Evolutionary conservation across 2,888 invertebrate genomes (phyloP), one percentile per base, ranked within the genome.

Genomic region (Lycia hirtaria): DNA sequence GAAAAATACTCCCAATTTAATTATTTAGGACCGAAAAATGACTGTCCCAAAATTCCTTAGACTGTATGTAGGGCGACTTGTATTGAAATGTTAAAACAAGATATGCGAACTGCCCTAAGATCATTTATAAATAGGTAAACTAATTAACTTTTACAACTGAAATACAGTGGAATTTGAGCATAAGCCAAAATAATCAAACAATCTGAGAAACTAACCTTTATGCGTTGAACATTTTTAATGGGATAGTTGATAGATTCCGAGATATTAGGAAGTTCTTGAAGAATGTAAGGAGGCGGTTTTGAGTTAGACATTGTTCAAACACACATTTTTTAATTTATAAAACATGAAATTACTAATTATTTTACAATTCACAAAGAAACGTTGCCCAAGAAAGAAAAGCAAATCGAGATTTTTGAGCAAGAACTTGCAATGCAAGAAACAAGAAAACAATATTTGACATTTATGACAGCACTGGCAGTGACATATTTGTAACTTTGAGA

Each of bases 221-320:
- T 95, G 45, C 96, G 93, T 76, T 95, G 95, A 65, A 95, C 94
- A 80, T 93, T 93, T 80, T 93, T 92, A 68, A 95, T 87, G 1
- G 95, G 95, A 76, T 92, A 93, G 66, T 93, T 92, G 65, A 95
- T 92, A 60, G 87, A 87, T 68, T 92, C 88, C 43, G 94, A 93
- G 67, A 95, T 90, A 81, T 94, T 92, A 66, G 93, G 88, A 65
- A 93, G 90, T 71, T 93, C 93, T 65, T 93, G 91, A 51, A 94
- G 80, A 65, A 93, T 80, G 68, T 92, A 93, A 20, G 88, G 87
- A 50, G 89, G 83, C 62, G 84, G 70, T 69, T 80, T 81, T n/a
- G 60, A 64, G 53, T 64, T 69, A 75, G 86, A 80, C 91, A 90
- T 90, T 47, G 62, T 71, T 84, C 69, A 77, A 56, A 53, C 50